Base-by-base conservation (phyloP, 2,797 vertebrate genomes). In the Aldrovandia affinis region DNA sequence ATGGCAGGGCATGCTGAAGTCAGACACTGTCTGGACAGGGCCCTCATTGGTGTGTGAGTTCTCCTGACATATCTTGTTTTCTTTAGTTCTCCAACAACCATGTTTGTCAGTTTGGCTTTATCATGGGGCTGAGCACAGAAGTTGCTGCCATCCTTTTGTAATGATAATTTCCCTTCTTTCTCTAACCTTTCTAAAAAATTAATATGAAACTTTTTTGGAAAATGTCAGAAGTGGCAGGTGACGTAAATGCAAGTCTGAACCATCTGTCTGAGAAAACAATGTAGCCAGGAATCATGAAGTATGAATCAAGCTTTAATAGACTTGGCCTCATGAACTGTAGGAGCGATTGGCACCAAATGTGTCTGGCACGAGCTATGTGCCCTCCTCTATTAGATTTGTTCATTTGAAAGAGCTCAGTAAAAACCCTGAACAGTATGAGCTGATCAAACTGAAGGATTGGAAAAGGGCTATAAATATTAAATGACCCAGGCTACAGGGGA, bases 1-100 rank as follows among this genome's bases (percentile, higher is more conserved):
- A 91, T 89, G 89, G 91, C 87, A 88, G 90, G 86, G 70, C 86
- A 89, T 88, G 68, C 83, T 12, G 83, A 87, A 55, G 14, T 28
- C 80, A 68, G 63, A 33, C 78, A 83, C 85, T 81, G 59, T 81
- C 83, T 15, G 86, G 81, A 42, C 88, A 78, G 52, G 30, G 80
- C 78, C 81, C 52, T 85, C 89, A 30, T 25, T 18, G 65, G 73
- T 18, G 57, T 28, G 10, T 57, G 36, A 0, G 81, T 79, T 55
- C 70, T 80, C 87, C 70, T 83, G 70, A 28, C 81, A 22, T 33
- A n/a, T 52, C 63, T 9, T 15, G 57, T 18, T 80, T 28, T 80
- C 0, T 73, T 68, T 44, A 28, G 68, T 36, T 28, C 63, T 86
- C 54, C 80, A 30, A 81, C 18, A 20, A 78, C 25, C 80, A 14